phyloP scores from a whole-genome alignment of 2,888 invertebrate species.

The Eilema caniola region DNA sequence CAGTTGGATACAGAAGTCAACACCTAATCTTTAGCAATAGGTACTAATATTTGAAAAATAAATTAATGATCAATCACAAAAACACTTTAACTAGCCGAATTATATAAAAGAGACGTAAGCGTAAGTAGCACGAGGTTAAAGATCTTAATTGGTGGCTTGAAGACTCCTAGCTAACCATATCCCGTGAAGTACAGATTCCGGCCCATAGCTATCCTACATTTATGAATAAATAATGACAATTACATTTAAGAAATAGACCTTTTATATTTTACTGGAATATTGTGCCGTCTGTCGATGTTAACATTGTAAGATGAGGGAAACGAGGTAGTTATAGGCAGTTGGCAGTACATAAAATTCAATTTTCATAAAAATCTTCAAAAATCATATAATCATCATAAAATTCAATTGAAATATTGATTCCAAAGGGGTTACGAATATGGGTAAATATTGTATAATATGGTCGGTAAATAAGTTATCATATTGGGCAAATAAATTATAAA shows the following conservation, averaged over 20 bases:
- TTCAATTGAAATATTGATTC: no score
- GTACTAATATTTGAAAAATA: no score
- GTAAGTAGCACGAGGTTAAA: constrained; percentile 30
- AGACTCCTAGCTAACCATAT: constrained; percentile 42
- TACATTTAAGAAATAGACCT: constrained; percentile 52
- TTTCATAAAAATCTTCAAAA: not conserved
- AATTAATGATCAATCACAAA: no score
- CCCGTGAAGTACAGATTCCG: constrained; percentile 31
- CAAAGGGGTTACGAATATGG: no score
- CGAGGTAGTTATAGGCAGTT: not conserved
- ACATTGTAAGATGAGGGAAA: constrained; percentile 11
- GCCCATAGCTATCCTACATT: constrained; percentile 44
- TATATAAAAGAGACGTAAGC: constrained; percentile 19
- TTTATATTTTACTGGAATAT: constrained; percentile 43
- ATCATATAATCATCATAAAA: no score
- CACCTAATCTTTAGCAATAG: no score
- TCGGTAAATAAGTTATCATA: no score
- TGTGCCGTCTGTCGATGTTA: constrained; percentile 40
- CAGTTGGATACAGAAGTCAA: no score
- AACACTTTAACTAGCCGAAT: constrained; percentile 1
- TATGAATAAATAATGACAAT: constrained; percentile 59
- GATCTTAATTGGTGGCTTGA: constrained; percentile 27
- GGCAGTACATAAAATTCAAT: not conserved
- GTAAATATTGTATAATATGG: no score
- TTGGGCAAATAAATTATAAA: no score